phyloP scores from a whole-genome alignment of 2,797 vertebrate genomes.

The Bucorvus abyssinicus region DNA sequence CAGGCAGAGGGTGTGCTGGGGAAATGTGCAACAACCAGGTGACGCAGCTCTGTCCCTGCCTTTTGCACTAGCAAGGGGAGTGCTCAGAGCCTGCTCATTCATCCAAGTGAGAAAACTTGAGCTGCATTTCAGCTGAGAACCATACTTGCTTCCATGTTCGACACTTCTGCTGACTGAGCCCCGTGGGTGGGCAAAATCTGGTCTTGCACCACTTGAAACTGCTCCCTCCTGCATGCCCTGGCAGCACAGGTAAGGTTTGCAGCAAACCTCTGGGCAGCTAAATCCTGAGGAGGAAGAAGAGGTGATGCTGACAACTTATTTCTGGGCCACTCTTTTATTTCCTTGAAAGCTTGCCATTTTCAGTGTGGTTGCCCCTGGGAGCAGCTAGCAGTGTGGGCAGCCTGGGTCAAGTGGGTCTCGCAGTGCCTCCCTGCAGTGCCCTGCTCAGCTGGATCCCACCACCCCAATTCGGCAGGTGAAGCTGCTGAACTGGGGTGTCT shows the following conservation, averaged over 20 bases:
- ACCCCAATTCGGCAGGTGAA: fast-evolving
- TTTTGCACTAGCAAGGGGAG: fast-evolving
- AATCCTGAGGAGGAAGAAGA: neutral
- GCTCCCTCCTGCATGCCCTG: neutral
- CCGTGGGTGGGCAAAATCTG: neutral
- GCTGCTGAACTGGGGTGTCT: neutral
- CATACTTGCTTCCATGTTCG: neutral
- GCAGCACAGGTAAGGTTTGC: neutral
- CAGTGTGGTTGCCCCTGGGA: neutral
- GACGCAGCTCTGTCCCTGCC: neutral
- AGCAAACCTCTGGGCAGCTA: neutral
- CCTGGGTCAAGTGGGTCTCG: neutral
- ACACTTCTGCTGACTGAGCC: neutral
- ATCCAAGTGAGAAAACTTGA: neutral
- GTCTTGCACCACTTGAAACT: neutral
- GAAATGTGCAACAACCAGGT: neutral
- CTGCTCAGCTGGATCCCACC: neutral
- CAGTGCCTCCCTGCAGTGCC: neutral
- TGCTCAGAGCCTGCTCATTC: fast-evolving
- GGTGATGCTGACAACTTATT: neutral
- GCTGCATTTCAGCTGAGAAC: neutral
- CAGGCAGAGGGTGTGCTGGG: neutral
- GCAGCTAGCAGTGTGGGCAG: neutral
- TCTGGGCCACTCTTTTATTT: neutral
- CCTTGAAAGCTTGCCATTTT: neutral